These are phyloP conservation scores for Phortica variegata DNA, from an alignment of 1,140 invertebrate genomes.

Conservation along the genomic window DNA sequence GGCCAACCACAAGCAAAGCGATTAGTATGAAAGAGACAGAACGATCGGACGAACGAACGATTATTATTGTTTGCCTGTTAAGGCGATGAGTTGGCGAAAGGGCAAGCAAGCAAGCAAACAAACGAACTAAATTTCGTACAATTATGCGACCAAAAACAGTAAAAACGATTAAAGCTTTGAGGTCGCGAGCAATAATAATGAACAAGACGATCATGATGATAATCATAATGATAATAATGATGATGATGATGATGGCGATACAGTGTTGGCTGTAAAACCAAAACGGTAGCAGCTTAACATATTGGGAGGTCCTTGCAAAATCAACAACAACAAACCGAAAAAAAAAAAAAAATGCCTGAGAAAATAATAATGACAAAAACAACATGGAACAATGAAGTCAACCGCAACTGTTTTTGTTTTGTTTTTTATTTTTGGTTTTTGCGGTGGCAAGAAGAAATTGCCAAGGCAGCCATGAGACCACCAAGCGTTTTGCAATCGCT, in stretches of 20 bases:
- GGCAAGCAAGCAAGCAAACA: slow-evolving; percentile 25
- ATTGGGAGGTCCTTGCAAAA: slow-evolving; percentile 26
- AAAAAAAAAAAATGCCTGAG: slow-evolving; percentile 30
- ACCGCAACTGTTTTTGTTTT: no score
- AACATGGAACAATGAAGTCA: background rate
- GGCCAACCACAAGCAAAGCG: no score
- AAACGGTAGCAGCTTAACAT: background rate
- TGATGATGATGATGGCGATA: slow-evolving; percentile 7
- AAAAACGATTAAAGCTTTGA: background rate
- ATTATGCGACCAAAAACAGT: slow-evolving; percentile 46
- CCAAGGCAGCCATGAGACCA: slow-evolving; percentile 42
- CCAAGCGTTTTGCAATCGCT: slow-evolving; percentile 27
- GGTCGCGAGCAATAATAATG: background rate
- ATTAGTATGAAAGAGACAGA: no score
- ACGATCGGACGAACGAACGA: no score
- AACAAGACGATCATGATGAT: background rate
- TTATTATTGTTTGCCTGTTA: slow-evolving; percentile 52
- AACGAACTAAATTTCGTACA: slow-evolving; percentile 55
- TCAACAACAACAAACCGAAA: slow-evolving; percentile 29
- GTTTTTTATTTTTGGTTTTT: no score
- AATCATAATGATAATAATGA: background rate
- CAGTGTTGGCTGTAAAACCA: background rate
- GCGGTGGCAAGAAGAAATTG: no score
- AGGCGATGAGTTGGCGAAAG: slow-evolving; percentile 36
- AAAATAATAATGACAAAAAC: slow-evolving; percentile 41